A percentile compares a stretch with the other conserved stretches of the same genome.
phyloP scores from a whole-genome alignment of 2,113 vertebrate species.

The Alouatta palliata region DNA sequence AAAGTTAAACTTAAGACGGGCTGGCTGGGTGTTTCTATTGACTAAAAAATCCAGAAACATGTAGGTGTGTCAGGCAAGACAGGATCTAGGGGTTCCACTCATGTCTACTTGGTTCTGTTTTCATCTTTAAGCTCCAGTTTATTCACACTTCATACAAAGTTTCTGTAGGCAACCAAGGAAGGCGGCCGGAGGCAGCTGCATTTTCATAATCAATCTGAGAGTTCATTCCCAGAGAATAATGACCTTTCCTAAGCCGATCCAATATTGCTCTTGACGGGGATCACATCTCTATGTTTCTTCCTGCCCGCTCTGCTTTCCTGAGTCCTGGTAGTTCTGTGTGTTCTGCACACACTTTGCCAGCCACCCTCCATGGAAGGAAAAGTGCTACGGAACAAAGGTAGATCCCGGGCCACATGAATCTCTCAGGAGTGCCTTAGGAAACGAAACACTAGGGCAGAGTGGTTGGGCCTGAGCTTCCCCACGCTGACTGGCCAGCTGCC shows the following conservation, averaged over 20 bases:
- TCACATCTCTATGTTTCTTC: neutral
- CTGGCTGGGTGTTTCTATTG: neutral
- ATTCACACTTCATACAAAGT: neutral
- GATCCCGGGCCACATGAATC: neutral
- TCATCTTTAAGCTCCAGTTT: neutral
- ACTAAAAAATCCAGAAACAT: neutral
- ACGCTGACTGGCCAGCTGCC: slow-evolving; percentile 17
- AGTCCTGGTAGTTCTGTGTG: fast-evolving
- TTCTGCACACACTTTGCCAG: neutral
- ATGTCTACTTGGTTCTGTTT: neutral
- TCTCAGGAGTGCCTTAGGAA: neutral
- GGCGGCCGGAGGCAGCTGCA: neutral
- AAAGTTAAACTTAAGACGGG: neutral
- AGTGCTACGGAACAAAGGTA: too few species aligned
- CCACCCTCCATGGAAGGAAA: neutral
- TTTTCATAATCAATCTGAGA: neutral
- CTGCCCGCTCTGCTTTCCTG: neutral
- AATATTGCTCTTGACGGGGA: neutral
- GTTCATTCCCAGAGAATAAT: neutral
- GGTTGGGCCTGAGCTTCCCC: neutral
- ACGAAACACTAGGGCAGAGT: neutral
- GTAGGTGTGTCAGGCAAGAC: neutral
- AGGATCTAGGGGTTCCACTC: neutral
- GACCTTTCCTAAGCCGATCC: neutral
- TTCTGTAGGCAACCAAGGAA: neutral